Percentiles rank a stretch among this genome's conserved stretches.
Conservation (phyloP, 2,888 invertebrate genomes). For the Nowickia ferox region DNA sequence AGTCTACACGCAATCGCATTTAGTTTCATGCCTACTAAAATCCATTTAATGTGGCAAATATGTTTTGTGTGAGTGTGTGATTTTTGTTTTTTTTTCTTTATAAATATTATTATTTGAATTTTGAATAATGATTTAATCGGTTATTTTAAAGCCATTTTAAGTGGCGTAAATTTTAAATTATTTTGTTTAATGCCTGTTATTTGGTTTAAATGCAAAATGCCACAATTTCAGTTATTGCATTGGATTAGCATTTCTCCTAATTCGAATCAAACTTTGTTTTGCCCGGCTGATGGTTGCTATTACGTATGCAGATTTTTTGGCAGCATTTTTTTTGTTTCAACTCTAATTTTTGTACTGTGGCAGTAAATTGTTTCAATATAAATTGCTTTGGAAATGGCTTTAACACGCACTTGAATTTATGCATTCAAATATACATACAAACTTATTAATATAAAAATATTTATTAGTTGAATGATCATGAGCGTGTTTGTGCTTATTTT, state of each 20-base stretch:
- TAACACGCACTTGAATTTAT: conserved; percentile 60
- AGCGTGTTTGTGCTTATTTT: neutral
- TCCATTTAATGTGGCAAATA: conserved; percentile 18
- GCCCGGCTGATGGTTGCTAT: conserved; percentile 43
- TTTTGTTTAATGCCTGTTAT: conserved; percentile 76
- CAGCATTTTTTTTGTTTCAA: neutral
- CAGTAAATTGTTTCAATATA: conserved; percentile 28
- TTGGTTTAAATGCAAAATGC: conserved; percentile 52
- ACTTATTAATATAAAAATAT: conserved; percentile 10
- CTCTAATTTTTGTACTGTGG: neutral
- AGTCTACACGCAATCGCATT: conserved; percentile 72
- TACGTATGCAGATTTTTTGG: conserved; percentile 65
- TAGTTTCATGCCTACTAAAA: conserved; percentile 53
- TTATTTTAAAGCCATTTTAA: conserved; percentile 66
- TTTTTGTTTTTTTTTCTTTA: neutral
- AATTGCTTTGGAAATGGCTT: conserved; percentile 54
- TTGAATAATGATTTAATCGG: conserved; percentile 60
- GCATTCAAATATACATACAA: conserved; percentile 45
- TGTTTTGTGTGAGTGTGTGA: conserved; percentile 5
- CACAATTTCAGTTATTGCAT: neutral
- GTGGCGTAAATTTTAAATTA: conserved; percentile 71
- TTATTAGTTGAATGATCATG: conserved; percentile 16
- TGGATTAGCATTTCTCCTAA: conserved; percentile 60
- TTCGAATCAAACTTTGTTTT: conserved; percentile 20
- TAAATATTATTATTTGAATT: conserved; percentile 55